These are phyloP conservation scores for Trachurus trachurus DNA, from an alignment of 2,797 vertebrate genomes.

Conservation along the genomic window DNA sequence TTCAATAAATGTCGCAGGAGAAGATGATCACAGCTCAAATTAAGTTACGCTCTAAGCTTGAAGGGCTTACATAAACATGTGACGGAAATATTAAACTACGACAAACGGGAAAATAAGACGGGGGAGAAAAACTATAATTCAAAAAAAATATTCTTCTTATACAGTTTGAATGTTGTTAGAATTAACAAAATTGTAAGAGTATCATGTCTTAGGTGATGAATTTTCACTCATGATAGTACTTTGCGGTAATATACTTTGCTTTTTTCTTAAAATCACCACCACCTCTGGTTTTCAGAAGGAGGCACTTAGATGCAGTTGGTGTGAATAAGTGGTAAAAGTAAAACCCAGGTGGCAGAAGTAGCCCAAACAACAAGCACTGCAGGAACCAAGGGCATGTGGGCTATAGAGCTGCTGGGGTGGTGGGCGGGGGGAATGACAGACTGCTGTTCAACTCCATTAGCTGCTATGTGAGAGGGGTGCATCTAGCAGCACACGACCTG, in stretches of 20 bases:
- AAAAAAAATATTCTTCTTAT: background rate
- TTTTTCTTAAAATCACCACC: constrained; percentile 42
- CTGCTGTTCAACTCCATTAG: constrained; percentile 99
- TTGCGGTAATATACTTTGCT: constrained; percentile 33
- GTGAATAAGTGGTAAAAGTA: constrained; percentile 67
- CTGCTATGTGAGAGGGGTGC: constrained; percentile 97
- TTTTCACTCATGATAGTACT: constrained; percentile 65
- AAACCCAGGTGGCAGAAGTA: constrained; percentile 85
- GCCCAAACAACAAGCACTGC: constrained; percentile 93
- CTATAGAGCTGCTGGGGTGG: constrained; percentile 86
- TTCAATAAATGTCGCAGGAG: constrained; percentile 75
- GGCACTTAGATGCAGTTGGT: constrained; percentile 34
- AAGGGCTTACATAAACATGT: constrained; percentile 71
- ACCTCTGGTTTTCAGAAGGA: constrained; percentile 27
- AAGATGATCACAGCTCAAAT: constrained; percentile 78
- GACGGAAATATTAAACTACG: constrained; percentile 74
- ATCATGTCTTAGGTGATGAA: constrained; percentile 68
- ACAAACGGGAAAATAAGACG: constrained; percentile 25
- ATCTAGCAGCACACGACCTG: constrained; percentile 98
- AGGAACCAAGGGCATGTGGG: constrained; percentile 97
- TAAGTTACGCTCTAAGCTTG: constrained; percentile 72
- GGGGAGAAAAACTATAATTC: constrained; percentile 7
- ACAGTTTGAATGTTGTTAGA: constrained; percentile 53
- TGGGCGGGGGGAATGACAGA: constrained; percentile 90
- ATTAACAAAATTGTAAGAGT: constrained; percentile 58